Conservation (phyloP, 2,888 invertebrate genomes). For the Metellina segmentata region DNA sequence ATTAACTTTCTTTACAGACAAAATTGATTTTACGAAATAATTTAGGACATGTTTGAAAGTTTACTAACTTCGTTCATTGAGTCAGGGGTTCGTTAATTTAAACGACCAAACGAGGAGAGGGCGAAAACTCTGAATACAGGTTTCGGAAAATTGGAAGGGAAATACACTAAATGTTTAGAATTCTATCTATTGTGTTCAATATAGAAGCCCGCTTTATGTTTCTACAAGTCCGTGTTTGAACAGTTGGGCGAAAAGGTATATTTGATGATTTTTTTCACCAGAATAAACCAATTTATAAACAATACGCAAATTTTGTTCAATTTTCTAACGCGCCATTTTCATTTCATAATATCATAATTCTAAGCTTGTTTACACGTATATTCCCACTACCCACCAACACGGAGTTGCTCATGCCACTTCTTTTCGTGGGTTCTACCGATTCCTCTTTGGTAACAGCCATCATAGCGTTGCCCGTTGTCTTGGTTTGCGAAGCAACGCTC, state of each 20-base stretch:
- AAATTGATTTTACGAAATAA: background rate
- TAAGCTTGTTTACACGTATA: too few relatives aligned
- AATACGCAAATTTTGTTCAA: background rate
- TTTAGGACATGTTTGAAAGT: background rate
- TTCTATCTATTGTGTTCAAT: background rate
- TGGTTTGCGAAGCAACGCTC: too few relatives aligned
- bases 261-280: background rate
- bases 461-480: too few relatives aligned
- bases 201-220: background rate
- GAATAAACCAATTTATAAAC: background rate
- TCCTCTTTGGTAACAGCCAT: too few relatives aligned
- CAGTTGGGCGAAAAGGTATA: background rate
- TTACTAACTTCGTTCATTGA: background rate
- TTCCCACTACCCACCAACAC: too few relatives aligned
- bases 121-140: background rate
- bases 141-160: background rate
- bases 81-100: background rate
- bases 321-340: too few relatives aligned
- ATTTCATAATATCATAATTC: too few relatives aligned
- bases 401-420: too few relatives aligned
- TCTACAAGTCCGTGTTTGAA: background rate
- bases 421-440: too few relatives aligned
- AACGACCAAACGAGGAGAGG: background rate
- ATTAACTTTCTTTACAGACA: background rate
- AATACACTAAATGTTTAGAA: background rate